Conservation (phyloP, 2,797 vertebrate genomes). For the Centropyge bicolor region DNA sequence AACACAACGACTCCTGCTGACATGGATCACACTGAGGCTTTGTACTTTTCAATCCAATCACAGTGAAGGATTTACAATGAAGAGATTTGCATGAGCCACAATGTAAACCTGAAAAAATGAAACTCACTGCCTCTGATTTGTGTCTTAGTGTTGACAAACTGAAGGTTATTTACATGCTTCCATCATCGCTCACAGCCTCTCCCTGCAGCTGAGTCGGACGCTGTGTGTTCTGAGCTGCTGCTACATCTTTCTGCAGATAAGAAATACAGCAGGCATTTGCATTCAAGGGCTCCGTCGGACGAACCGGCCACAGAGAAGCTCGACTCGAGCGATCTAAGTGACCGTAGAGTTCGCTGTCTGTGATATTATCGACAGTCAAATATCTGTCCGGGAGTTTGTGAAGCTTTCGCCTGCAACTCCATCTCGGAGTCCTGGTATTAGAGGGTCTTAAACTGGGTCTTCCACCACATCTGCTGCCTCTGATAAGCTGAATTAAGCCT, state of each 20-base stretch:
- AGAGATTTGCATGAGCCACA: conserved; percentile 25
- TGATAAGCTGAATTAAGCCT: conserved; percentile 72
- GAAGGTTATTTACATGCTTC: conserved; percentile 6
- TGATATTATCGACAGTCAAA: conserved; percentile 60
- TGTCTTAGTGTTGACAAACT: neutral
- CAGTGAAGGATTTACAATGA: conserved; percentile 29
- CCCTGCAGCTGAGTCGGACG: neutral
- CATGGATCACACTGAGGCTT: conserved; percentile 18
- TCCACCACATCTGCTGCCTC: conserved; percentile 62
- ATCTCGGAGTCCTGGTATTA: conserved; percentile 49
- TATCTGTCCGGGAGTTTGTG: conserved; percentile 48
- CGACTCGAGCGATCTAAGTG: conserved; percentile 21
- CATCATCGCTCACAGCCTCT: neutral
- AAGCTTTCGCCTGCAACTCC: conserved; percentile 44
- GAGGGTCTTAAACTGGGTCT: conserved; percentile 50
- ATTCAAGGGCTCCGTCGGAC: conserved; percentile 29
- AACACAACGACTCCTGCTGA: conserved; percentile 9
- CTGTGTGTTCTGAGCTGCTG: neutral
- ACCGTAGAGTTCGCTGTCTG: conserved; percentile 1
- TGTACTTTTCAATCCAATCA: conserved; percentile 29
- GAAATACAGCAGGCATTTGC: conserved; percentile 29
- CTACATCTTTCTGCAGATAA: conserved; percentile 40
- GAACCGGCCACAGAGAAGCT: conserved; percentile 11
- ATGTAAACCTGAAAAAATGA: conserved; percentile 12
- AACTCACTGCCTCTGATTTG: conserved; percentile 11